Base-by-base conservation (phyloP, 2,113 vertebrate species). In the Poeciliopsis occidentalis region DNA sequence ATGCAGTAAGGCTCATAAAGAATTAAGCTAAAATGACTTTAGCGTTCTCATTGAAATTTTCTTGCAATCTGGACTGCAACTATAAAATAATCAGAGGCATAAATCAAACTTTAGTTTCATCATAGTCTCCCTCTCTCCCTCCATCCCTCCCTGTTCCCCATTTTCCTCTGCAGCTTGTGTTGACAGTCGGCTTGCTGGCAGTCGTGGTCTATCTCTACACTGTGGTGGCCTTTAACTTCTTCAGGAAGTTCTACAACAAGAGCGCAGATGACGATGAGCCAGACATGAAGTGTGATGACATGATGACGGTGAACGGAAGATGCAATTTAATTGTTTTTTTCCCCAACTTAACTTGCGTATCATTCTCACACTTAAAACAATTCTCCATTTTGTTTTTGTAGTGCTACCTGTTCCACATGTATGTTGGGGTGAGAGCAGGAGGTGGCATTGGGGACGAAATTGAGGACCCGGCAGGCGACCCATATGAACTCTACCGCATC, bases 341-440 rank as follows among this genome's bases (percentile, higher is more conserved):
- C 65, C 64, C 41, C n/a, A 68, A 65, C 26, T 74, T 17, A 0
- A 39, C 32, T 57, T 64, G 22, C 60, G 54, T 63, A 37, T 63
- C 26, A 29, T 8, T 10, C 0, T 72, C 26, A 22, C 5, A 34
- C 65, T 51, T 62, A 3, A 30, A 31, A 19, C 32, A 26, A 62
- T 64, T 30, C 7, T 15, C 71, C 19, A 6, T 51, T 37, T 12
- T 73, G 67, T 82, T 44, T 37, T 10, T 32, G 1, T 81, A 99
- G 98, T 99, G 98, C 85, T 99, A 99, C 83, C 93, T 99, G 12
- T 99, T 99, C 93, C 98, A 99, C 91, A 99, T 99, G 97, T 99
- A 99, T 1, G 98, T 99, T 34, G 98, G 98, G 0, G 98, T 99
- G 65, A 95, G 98, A 91, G 97, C 98, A 4, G 98, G 97, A 24